phyloP scores from a whole-genome alignment of 2,888 invertebrate genomes.

The Masnerella sp. region DNA sequence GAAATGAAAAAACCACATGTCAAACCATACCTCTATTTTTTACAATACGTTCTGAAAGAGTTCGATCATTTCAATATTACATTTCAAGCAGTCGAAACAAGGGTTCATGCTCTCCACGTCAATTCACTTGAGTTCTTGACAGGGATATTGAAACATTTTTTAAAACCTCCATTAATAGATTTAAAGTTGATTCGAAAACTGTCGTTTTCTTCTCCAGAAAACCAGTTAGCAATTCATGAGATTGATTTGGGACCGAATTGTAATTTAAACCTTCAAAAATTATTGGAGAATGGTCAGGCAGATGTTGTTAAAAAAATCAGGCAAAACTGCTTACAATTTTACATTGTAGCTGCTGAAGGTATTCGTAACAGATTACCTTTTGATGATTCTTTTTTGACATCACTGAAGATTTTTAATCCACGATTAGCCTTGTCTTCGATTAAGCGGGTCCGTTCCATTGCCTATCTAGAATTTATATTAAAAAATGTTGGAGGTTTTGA shows the following conservation, averaged over 20 bases:
- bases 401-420: conserved; percentile 7
- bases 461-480: conserved; percentile 14
- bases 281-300: not conserved
- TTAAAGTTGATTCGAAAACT: not conserved
- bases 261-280: not conserved
- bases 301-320: not conserved
- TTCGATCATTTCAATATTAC: conserved; percentile 28
- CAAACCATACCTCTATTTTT: conserved; percentile 37
- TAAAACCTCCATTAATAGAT: conserved; percentile 38
- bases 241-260: conserved; percentile 27
- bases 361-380: conserved; percentile 32
- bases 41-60: conserved; percentile 25
- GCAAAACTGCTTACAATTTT: conserved; percentile 23
- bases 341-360: conserved; percentile 23
- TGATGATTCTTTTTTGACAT: conserved; percentile 12
- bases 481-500: conserved; percentile 24
- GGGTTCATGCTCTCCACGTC: conserved; percentile 43
- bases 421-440: not conserved
- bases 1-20: conserved; percentile 1
- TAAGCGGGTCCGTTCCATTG: too few species aligned
- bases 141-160: conserved; percentile 35
- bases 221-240: conserved; percentile 15
- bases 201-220: not conserved
- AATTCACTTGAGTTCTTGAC: conserved; percentile 17
- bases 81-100: conserved; percentile 38